phyloP scores from a whole-genome alignment of 2,113 vertebrate species.

The Mirza zaza region DNA sequence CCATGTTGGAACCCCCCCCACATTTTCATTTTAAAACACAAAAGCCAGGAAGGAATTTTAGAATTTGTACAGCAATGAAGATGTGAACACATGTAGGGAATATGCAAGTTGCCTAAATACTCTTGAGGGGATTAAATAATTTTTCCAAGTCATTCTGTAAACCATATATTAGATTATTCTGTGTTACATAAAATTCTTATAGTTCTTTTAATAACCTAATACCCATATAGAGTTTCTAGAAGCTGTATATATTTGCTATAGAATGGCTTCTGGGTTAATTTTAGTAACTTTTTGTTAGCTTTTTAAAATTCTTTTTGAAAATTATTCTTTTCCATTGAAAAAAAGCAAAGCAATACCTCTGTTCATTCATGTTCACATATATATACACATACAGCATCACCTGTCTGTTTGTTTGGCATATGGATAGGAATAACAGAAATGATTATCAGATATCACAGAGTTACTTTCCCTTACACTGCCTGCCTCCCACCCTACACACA shows the following conservation, averaged over 20 bases:
- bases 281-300: not conserved
- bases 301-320: not conserved
- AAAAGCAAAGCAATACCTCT: not conserved
- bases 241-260: not conserved
- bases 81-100: not conserved
- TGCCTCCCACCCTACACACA: not conserved
- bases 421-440: not conserved
- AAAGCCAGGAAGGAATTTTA: not conserved
- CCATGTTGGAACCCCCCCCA: too few relatives aligned
- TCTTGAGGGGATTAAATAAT: not conserved
- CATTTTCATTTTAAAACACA: conserved; percentile 47
- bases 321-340: not conserved
- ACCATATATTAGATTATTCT: not conserved
- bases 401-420: not conserved
- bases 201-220: conserved; percentile 13
- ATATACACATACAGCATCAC: not conserved
- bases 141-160: not conserved
- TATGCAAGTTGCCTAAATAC: not conserved
- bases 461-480: not conserved
- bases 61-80: not conserved
- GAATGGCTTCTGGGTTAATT: conserved; percentile 11
- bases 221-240: not conserved
- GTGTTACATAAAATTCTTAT: not conserved
- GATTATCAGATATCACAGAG: not conserved
- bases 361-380: not conserved